phyloP scores from a whole-genome alignment of 1,140 invertebrate species.

The Anagrus nilaparvatae region DNA sequence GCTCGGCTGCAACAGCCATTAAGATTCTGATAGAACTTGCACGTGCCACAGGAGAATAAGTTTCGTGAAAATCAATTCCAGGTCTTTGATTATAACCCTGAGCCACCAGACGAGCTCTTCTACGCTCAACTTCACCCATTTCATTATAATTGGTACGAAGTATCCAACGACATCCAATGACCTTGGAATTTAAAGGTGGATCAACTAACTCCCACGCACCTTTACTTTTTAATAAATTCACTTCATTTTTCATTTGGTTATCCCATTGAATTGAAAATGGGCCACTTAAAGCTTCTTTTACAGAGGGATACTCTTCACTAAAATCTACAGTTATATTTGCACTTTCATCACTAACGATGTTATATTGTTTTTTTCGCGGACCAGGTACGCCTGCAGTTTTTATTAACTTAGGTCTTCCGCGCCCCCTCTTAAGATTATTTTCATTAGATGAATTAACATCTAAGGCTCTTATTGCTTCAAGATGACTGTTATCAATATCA shows the following conservation, averaged over 20 bases:
- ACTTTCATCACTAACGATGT: no score
- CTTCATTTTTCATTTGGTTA: neutral
- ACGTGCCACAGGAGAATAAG: conserved; percentile 10
- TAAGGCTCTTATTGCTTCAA: no score
- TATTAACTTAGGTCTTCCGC: neutral
- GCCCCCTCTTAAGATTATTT: no score
- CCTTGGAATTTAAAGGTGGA: neutral
- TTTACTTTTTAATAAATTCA: conserved; percentile 1
- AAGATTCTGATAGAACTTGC: conserved; percentile 4
- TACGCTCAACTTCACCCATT: conserved; percentile 7
- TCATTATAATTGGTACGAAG: conserved; percentile 8
- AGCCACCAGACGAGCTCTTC: conserved; percentile 17
- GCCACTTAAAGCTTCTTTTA: neutral
- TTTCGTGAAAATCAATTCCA: conserved; percentile 16
- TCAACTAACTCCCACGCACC: conserved; percentile 1
- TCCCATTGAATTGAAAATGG: neutral
- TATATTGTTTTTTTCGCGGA: neutral
- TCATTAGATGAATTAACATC: no score
- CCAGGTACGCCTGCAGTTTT: neutral
- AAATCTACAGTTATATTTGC: no score
- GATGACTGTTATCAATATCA: no score
- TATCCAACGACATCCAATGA: conserved; percentile 6
- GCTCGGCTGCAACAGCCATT: neutral
- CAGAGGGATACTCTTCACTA: no score
- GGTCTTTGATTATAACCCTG: conserved; percentile 16